Conservation (phyloP, 2,797 vertebrate species). For the Chiroxiphia lanceolata region DNA sequence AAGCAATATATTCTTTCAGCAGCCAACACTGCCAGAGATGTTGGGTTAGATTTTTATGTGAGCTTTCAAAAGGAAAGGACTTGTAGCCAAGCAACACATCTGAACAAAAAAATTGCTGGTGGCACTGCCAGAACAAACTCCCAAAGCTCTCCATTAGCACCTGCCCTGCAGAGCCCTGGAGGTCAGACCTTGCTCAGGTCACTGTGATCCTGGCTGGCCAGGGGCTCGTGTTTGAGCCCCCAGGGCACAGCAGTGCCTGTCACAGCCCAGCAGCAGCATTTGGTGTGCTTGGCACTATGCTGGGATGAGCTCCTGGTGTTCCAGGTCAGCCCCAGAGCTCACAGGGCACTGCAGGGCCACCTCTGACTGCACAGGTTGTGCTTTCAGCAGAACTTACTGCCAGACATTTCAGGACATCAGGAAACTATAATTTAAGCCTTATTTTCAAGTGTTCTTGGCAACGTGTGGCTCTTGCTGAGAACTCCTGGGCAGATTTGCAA, state of each 20-base stretch:
- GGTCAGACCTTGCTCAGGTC: neutral
- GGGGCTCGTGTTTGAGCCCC: neutral
- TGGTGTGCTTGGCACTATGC: neutral
- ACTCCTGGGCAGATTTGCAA: neutral
- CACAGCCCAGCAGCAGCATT: neutral
- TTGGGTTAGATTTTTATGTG: neutral
- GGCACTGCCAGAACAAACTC: neutral
- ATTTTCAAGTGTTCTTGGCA: neutral
- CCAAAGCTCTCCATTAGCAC: neutral
- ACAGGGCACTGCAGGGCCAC: neutral
- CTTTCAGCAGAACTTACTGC: neutral
- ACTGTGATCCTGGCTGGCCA: neutral
- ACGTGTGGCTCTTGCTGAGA: neutral
- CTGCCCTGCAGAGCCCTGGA: neutral
- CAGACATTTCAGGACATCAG: neutral
- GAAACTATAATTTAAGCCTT: neutral
- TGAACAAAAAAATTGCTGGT: neutral
- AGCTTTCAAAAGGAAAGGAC: neutral
- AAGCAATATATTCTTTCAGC: neutral
- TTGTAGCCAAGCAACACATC: neutral
- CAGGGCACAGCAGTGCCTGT: neutral
- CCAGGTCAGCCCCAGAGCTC: neutral
- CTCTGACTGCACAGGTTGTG: neutral
- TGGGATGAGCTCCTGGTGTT: neutral
- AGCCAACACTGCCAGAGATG: neutral